A percentile compares a stretch with the other conserved stretches of the same genome.
phyloP scores from a whole-genome alignment of 2,113 vertebrate genomes.

The Gymnorhina tibicen region DNA sequence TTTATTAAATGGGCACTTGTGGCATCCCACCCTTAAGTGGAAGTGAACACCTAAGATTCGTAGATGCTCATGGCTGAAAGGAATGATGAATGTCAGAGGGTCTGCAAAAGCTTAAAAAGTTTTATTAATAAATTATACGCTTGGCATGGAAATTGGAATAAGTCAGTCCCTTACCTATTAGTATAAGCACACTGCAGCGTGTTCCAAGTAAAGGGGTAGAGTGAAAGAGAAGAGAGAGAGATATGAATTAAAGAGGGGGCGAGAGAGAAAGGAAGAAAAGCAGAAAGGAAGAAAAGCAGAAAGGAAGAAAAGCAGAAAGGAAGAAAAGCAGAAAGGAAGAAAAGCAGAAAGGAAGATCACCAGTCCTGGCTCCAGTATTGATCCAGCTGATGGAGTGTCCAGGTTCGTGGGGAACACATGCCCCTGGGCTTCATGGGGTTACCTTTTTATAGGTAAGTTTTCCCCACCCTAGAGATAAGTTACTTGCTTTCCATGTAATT shows the following conservation, averaged over 20 bases:
- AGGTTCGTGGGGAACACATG: rapidly evolving
- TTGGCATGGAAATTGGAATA: background rate
- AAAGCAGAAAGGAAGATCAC: too few relatives aligned
- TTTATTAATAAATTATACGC: background rate
- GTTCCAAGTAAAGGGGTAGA: background rate
- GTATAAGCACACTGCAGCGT: background rate
- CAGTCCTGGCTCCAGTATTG: background rate
- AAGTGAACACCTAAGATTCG: background rate
- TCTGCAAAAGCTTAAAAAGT: background rate
- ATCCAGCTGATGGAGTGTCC: background rate
- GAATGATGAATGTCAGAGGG: background rate
- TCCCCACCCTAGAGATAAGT: background rate
- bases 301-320: background rate
- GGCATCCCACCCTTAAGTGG: background rate
- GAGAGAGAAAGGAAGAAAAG: background rate
- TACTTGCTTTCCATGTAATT: background rate
- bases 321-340: background rate
- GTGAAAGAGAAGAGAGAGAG: background rate
- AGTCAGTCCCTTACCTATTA: background rate
- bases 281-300: background rate
- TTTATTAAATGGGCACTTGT: background rate
- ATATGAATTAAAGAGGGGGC: background rate
- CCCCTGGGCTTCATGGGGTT: background rate
- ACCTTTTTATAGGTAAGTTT: background rate
- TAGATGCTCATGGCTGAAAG: background rate